Conservation (phyloP, 2,797 vertebrate genomes). For the Lepilemur ruficaudatus region DNA sequence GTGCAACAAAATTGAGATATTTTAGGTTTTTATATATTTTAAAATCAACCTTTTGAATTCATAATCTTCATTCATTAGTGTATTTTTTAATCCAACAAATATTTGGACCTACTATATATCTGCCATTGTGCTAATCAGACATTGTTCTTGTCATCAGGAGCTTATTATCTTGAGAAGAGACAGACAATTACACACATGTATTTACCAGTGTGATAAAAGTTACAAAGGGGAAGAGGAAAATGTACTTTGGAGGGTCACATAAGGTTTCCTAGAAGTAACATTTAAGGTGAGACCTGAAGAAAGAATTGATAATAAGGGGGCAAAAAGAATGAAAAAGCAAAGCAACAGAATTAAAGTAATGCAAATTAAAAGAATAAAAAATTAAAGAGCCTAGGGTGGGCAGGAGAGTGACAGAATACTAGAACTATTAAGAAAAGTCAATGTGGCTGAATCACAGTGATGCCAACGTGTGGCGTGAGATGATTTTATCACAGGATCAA, state of each 20-base stretch:
- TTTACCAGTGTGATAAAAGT: background rate
- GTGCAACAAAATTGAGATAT: background rate
- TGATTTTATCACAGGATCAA: background rate
- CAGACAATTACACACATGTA: background rate
- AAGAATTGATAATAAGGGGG: background rate
- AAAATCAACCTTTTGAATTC: background rate
- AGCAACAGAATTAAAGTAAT: background rate
- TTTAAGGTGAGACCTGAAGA: background rate
- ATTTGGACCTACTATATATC: background rate
- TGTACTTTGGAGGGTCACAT: background rate
- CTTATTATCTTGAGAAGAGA: background rate
- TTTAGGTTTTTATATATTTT: background rate
- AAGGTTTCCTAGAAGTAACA: background rate
- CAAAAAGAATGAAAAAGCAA: background rate
- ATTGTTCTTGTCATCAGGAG: background rate
- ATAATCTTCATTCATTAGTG: background rate
- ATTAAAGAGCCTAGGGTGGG: background rate
- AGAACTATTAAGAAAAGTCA: background rate
- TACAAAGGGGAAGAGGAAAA: background rate
- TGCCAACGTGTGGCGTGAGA: background rate
- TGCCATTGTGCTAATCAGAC: background rate
- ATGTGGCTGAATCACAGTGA: background rate
- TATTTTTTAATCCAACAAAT: background rate
- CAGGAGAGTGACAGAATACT: background rate
- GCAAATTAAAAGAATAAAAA: background rate